Base-by-base conservation (phyloP, 2,797 vertebrate genomes). In the Salarias fasciatus region DNA sequence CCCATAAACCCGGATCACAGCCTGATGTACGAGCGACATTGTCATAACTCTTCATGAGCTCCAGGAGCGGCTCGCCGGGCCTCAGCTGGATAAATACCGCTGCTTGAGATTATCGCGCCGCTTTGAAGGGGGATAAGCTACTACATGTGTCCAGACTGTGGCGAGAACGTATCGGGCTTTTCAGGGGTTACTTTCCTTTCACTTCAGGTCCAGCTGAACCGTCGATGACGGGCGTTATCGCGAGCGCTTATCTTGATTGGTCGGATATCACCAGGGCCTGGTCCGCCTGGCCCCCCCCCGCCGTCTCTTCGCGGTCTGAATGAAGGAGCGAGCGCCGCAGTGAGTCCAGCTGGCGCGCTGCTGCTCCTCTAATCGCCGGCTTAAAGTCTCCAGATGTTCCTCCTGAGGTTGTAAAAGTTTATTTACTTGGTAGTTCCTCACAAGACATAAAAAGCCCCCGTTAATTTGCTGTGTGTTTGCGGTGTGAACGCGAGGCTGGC, bases 1-100 rank as follows among this genome's bases (percentile, higher is more conserved):
- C 69, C 80, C 69, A 43, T 82, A 81, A 85, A 80, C 45, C 62
- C 29, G 45, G 67, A 80, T 87, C 74, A 87, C 83, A 88, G 81
- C 72, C 52, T 5, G 46, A 51, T 66, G 66, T 51, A 48, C 72
- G 64, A 72, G 10, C 11, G 6, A 55, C 43, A 24, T 66, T 78
- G 83, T 83, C 76, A 82, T 76, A 83, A 83, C 74, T 75, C 64
- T 59, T 77, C 68, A 68, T 79, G 65, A 72, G 66, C 60, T 49
- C 46, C 41, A 28, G 42, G 46, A 67, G 56, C 55, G 60, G 67
- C 72, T 37, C 28, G 44, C 54, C 48, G 28, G 60, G 38, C 58
- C 74, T 71, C 64, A 50, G 69, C 56, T 50, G 76, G 71, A 75
- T 49, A 49, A 69, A 41, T 48, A 57, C 43, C 60, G 24, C 72